These are phyloP conservation scores for Drosophila prosaltans DNA, from an alignment of 1,140 invertebrate genomes.

Conservation along the genomic window DNA sequence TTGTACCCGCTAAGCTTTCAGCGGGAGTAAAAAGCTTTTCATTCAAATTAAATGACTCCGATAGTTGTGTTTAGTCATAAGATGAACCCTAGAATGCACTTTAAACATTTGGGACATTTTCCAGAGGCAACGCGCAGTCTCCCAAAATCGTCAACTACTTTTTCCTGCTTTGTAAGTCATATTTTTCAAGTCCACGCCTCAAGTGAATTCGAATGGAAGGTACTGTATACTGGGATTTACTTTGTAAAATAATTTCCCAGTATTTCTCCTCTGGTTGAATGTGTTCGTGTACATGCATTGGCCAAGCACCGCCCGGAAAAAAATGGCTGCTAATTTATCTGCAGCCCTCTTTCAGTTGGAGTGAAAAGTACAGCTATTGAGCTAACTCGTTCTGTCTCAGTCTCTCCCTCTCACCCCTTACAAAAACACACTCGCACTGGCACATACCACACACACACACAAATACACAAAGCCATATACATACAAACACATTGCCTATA, in stretches of 20 bases:
- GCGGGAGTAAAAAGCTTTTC: slow-evolving; percentile 40
- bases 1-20: slow-evolving; percentile 49
- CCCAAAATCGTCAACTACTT: slow-evolving; percentile 10
- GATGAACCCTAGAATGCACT: slow-evolving; percentile 31
- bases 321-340: slow-evolving; percentile 79
- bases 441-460: background rate
- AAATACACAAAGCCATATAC: background rate
- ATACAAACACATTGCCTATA: slow-evolving; percentile 22
- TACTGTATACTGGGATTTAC: background rate
- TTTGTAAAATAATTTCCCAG: slow-evolving; percentile 51
- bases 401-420: slow-evolving; percentile 37
- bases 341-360: slow-evolving; percentile 14
- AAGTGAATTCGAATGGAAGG: background rate
- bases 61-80: slow-evolving; percentile 34
- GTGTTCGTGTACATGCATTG: slow-evolving; percentile 12
- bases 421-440: slow-evolving; percentile 23
- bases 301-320: slow-evolving; percentile 67
- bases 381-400: background rate
- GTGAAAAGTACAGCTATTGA: slow-evolving; percentile 37
- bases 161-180: slow-evolving; percentile 24
- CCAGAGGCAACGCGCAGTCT: slow-evolving; percentile 37
- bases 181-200: slow-evolving; percentile 18
- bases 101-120: slow-evolving; percentile 31
- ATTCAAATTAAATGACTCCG: slow-evolving; percentile 36
- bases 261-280: slow-evolving; percentile 58